Evolutionary conservation across 2,888 invertebrate species (phyloP), one percentile per base, ranked within the genome.

Genomic region (Pediacus dermestoides): DNA sequence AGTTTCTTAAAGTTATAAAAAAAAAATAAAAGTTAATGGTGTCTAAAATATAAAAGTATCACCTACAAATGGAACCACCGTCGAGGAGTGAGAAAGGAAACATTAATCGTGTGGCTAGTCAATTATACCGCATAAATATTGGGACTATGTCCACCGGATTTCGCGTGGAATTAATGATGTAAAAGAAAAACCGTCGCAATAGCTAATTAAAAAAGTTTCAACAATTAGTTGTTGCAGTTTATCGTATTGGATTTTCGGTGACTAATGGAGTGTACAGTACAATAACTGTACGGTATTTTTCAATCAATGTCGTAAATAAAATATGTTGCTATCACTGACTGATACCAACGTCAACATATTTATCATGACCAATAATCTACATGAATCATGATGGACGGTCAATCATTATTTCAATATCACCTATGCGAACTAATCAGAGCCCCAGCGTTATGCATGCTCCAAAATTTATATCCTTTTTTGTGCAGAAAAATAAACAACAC

Each of bases 361-460:
- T 52, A 54, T 54, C 54, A 52, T 35, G 39, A 46, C 51, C 52
- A 51, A 52, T 52, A 52, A 52, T 52, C 50, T 48, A 26, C 42
- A 46, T 44, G 43, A 44, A 51, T 50, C 52, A 44, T 48, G 52
- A 55, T 49, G 49, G 48, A 51, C 48, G 47, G 46, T 47, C 50
- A 41, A 52, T 52, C 51, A 48, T 50, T 50, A 43, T 44, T 46
- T 45, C 42, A 42, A 44, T 47, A 42, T 42, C 21, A 23, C 10
- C n/a, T 23, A 23, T 23, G n/a, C 10, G 23, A 10, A 10, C 23
- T 10, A 23, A 23, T 23, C 16, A 38, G 31, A 31, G 15, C 26
- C 23, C 30, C 39, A n/a, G n/a, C n/a, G n/a, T 40, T 34, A 39
- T 36, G 16, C n/a, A 23, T 25, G 35, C 35, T 16, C 16, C 23